phyloP scores from a whole-genome alignment of 2,888 invertebrate species.

The Priocnemis perturbator region DNA sequence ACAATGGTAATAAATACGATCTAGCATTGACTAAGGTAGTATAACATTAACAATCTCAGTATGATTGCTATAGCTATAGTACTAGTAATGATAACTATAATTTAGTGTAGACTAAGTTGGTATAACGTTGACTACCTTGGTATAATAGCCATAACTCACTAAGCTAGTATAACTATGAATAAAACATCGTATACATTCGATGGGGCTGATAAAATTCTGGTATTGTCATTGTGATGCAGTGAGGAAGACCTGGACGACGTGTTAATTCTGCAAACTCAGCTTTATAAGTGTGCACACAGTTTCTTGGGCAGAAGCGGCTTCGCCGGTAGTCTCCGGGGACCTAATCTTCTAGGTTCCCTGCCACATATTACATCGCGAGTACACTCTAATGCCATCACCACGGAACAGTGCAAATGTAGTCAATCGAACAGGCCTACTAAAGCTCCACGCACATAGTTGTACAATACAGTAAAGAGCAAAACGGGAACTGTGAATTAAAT shows the following conservation, averaged over 20 bases:
- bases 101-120: too few species aligned
- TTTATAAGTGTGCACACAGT: conserved; percentile 79
- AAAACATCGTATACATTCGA: too few species aligned
- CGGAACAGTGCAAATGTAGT: conserved; percentile 72
- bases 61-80: too few species aligned
- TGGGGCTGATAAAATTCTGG: neutral
- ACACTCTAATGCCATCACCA: conserved; percentile 68
- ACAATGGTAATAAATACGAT: too few species aligned
- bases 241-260: conserved; percentile 86
- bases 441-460: conserved; percentile 64
- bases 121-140: too few species aligned
- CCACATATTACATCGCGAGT: conserved; percentile 73
- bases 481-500: conserved; percentile 5
- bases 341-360: conserved; percentile 70
- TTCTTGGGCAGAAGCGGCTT: conserved; percentile 79
- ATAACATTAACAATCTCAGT: too few species aligned
- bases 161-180: too few species aligned
- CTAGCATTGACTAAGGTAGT: too few species aligned
- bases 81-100: too few species aligned
- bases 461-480: conserved; percentile 18
- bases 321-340: conserved; percentile 70
- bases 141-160: too few species aligned
- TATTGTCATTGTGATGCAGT: conserved; percentile 70
- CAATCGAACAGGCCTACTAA: conserved; percentile 65
- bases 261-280: conserved; percentile 79